Base-by-base conservation (phyloP, 2,113 vertebrate species). In the Hymenochirus boettgeri region DNA sequence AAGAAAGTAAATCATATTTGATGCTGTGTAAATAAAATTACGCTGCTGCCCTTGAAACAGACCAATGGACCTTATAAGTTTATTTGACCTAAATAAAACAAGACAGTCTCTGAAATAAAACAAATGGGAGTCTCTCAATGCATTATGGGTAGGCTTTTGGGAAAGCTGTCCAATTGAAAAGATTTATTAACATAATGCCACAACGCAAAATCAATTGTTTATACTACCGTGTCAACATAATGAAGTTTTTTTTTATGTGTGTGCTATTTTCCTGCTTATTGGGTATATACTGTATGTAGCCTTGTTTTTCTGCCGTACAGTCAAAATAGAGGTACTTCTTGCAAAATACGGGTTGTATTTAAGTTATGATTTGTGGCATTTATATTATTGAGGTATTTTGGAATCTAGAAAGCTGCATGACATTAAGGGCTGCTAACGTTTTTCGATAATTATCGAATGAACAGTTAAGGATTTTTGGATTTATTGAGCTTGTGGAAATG, bases 1-100 rank as follows among this genome's bases (percentile, higher is more conserved):
- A 60, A 57, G 53, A 52, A 57, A 63, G 62, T 71, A 69, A 69
- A 69, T 69, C 57, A 59, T 47, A 39, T 35, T 51, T 39, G 56
- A 12, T 60, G 56, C 56, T 57, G 48, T 52, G 56, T 52, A 67
- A 67, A 59, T 67, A 57, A 67, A 67, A 57, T 67, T 23, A 59
- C 26, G 25, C 56, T 42, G 17, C 13, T 53, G 50, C 61, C 53
- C n/a, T 39, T 51, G 39, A 63, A 53, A 35, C 39, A 31, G 47
- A 35, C 57, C 57, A 59, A 42, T 45, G 24, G 35, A 53, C 37
- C 25, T 54, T 45, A 27, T 56, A 52, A 27, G 48, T 53, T 69
- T 53, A 52, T 69, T 45, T 60, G 56, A 60, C 21, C 65, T 53
- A 60, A 60, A 60, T 69, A 26, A 37, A 60, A 60, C 9, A 23